A percentile compares a stretch with the other conserved stretches of the same genome.
phyloP scores from a whole-genome alignment of 2,113 vertebrate genomes.

The Ammodytes dubius region DNA sequence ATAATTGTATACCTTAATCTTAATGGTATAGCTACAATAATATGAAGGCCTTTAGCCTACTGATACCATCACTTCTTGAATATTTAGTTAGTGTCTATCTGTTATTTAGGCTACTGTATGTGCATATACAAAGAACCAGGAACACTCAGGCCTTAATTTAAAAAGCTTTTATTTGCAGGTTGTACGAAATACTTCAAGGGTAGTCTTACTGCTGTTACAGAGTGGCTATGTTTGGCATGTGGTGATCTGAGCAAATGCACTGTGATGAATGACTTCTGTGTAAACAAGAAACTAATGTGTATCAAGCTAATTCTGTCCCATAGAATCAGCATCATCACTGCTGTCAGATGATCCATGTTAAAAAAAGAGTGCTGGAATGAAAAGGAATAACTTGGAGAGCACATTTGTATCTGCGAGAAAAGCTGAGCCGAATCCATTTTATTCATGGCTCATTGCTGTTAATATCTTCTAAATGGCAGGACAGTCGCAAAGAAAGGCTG shows the following conservation, averaged over 20 bases:
- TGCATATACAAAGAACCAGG: conserved; percentile 21
- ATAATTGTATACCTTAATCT: too few relatives aligned
- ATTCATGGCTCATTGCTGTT: conserved; percentile 32
- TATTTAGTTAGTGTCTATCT: conserved; percentile 2
- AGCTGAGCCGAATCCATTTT: conserved; percentile 29
- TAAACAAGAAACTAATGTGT: neutral
- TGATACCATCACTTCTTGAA: neutral
- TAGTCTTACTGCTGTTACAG: conserved; percentile 2
- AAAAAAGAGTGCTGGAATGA: conserved; percentile 2
- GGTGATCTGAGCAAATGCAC: conserved; percentile 15
- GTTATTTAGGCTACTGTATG: neutral
- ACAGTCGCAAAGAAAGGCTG: conserved; percentile 18
- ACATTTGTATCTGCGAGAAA: conserved; percentile 13
- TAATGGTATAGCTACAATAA: too few relatives aligned
- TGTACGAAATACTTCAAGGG: conserved; percentile 44
- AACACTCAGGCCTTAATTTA: conserved; percentile 32
- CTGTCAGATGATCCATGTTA: conserved; percentile 11
- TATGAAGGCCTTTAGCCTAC: too few relatives aligned
- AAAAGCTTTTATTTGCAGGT: conserved; percentile 72
- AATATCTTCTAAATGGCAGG: conserved; percentile 32
- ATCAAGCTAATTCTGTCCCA: conserved; percentile 1
- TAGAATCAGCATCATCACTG: neutral
- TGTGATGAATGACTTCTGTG: conserved; percentile 25
- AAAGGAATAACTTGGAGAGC: conserved; percentile 10
- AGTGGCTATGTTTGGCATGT: conserved; percentile 15